Evolutionary conservation across 2,888 invertebrate species (phyloP).

Genomic region (Cerastis rubricosa): DNA sequence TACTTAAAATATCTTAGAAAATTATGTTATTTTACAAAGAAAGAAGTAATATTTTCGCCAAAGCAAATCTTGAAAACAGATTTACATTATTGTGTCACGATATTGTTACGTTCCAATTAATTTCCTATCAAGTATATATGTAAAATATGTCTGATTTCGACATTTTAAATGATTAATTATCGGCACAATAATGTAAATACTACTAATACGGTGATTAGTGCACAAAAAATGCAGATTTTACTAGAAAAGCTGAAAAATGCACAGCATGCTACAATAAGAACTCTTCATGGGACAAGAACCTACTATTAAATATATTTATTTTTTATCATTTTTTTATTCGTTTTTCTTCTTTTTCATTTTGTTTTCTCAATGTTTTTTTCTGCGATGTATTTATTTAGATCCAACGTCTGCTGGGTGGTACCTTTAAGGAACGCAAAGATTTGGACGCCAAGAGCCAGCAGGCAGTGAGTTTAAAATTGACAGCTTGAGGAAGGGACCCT

Average conservation of each 20-base stretch:
- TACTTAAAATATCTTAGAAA: background rate
- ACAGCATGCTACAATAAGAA: conserved; percentile 39
- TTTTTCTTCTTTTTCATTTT: conserved; percentile 73
- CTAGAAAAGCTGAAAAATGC: conserved; percentile 7
- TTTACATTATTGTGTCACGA: conserved; percentile 5
- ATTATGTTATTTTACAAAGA: background rate
- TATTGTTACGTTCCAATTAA: too few species aligned
- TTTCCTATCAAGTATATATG: background rate
- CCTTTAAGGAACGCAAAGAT: conserved; percentile 92
- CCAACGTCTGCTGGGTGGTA: conserved; percentile 94
- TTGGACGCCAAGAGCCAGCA: conserved; percentile 92
- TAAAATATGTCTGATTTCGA: background rate
- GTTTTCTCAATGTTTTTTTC: conserved; percentile 76
- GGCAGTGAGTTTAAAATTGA: conserved; percentile 92
- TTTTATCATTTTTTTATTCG: conserved; percentile 40
- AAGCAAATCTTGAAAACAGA: conserved; percentile 23
- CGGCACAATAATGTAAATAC: conserved; percentile 14
- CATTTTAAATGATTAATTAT: background rate
- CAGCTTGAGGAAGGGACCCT: conserved; percentile 67
- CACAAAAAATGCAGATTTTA: conserved; percentile 13
- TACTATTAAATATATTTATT: conserved; percentile 57
- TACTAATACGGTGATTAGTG: background rate
- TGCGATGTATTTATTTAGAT: conserved; percentile 90
- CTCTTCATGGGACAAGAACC: conserved; percentile 66
- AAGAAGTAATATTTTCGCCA: conserved; percentile 5